Evolutionary conservation across 2,888 invertebrate genomes (phyloP), one percentile per base, ranked within the genome.

Genomic region (Cylloceria caligata): DNA sequence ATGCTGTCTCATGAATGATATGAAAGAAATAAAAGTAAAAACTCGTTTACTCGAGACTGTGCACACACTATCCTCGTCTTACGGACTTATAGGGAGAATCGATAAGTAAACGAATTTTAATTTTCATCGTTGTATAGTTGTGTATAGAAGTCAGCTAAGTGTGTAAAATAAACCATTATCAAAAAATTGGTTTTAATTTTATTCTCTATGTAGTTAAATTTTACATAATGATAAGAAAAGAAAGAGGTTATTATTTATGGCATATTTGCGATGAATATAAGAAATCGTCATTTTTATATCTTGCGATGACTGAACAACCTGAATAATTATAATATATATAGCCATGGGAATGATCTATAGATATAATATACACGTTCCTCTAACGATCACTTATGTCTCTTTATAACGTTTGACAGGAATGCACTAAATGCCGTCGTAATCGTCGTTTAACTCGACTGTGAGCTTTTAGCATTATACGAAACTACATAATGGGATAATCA

Each of bases 71-170:
- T 55, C 30, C 60, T 30, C 62, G 45, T 73, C 69, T 69, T 9
- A 52, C 27, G 42, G 42, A 67, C 36, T 55, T 30, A 39, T 76
- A n/a, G 36, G 49, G 30, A 71, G 27, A 77, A 79, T 67, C 67
- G 49, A 81, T 67, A 79, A 76, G 80, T 77, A 47, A 81, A 84
- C 73, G 36, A 80, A 80, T 78, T 81, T 89, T 90, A 83, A 91
- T 92, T 92, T 91, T 89, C 88, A 91, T 92, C 90, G 91, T 92
- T 92, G 91, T 92, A 92, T 92, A 92, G 90, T 92, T 92, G 91
- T 91, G 92, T 92, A 92, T 92, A 92, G 91, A 90, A 88, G 88
- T 89, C 91, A 91, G 89, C 89, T 91, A 89, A 90, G 89, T 91
- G 91, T 91, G 90, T 92, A 91, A 90, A 91, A 92, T 92, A 92